Percentiles rank a stretch among this genome's conserved stretches.
phyloP scores from a whole-genome alignment of 2,797 vertebrate genomes.

The Danio tinwini region DNA sequence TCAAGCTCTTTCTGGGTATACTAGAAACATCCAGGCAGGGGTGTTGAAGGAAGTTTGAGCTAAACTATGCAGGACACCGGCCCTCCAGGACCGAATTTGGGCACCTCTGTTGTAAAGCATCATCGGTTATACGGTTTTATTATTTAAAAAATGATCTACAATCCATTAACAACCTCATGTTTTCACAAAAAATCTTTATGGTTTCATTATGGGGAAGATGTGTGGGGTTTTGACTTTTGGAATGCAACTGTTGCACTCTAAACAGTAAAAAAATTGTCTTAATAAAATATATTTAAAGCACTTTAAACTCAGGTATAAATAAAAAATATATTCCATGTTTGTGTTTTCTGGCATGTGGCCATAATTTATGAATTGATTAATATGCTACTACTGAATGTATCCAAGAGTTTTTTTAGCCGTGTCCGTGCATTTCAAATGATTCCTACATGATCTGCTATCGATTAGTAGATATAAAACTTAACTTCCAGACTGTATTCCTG shows the following conservation, averaged over 20 bases:
- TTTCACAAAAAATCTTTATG: not conserved
- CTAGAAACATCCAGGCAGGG: too few relatives aligned
- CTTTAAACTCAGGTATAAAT: not conserved
- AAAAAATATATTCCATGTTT: not conserved
- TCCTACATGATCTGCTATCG: conserved; percentile 19
- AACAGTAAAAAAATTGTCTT: not conserved
- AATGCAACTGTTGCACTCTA: not conserved
- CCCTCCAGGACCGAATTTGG: too few relatives aligned
- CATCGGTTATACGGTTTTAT: not conserved
- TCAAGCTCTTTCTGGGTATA: too few relatives aligned
- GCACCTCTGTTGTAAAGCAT: too few relatives aligned
- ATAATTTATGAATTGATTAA: not conserved
- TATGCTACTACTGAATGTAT: conserved; percentile 3
- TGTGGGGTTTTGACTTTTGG: not conserved
- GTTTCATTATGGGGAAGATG: not conserved
- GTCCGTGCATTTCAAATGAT: conserved; percentile 7
- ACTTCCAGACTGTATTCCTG: not conserved
- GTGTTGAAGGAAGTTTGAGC: too few relatives aligned
- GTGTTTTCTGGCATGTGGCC: not conserved
- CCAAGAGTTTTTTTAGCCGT: not conserved
- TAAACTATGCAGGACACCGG: too few relatives aligned
- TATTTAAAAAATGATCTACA: not conserved
- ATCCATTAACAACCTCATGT: too few relatives aligned
- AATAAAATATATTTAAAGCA: not conserved
- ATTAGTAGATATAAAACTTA: conserved; percentile 3